Conservation (phyloP, 2,113 vertebrate species). For the Antechinus flavipes region DNA sequence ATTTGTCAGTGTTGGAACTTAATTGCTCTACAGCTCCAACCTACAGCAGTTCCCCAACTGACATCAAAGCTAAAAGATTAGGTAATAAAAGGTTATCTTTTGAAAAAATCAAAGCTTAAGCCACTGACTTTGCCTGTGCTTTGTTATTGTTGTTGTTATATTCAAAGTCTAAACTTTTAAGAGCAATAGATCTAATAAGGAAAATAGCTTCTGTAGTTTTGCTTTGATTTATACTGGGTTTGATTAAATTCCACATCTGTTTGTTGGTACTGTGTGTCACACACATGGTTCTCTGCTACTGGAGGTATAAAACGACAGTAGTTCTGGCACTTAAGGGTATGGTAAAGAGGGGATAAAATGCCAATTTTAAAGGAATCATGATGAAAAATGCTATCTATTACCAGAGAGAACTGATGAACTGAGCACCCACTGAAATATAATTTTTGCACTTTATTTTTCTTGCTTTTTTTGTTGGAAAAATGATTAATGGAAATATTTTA, state of each 20-base stretch:
- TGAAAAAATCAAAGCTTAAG: slow-evolving; percentile 45
- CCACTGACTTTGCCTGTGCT: background rate
- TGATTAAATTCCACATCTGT: background rate
- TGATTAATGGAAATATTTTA: background rate
- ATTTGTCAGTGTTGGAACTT: slow-evolving; percentile 64
- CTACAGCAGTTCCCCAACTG: slow-evolving; percentile 43
- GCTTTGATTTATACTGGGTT: background rate
- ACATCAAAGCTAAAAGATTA: slow-evolving; percentile 27
- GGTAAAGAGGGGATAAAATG: background rate
- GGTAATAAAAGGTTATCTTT: slow-evolving; percentile 15
- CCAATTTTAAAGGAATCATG: background rate
- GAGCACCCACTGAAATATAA: background rate
- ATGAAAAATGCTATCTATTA: background rate
- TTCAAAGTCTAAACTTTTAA: background rate
- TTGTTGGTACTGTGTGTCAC: background rate
- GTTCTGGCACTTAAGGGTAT: background rate
- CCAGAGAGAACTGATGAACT: background rate
- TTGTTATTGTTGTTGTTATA: background rate
- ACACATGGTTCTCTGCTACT: background rate
- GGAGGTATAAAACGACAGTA: background rate
- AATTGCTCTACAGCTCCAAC: slow-evolving; percentile 27
- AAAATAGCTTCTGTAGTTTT: background rate
- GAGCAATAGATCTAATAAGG: background rate
- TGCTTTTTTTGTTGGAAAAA: background rate
- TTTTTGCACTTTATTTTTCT: background rate